Evolutionary conservation across 2,888 invertebrate species (phyloP), one percentile per base, ranked within the genome.

Genomic region (Ophion ventricosus): DNA sequence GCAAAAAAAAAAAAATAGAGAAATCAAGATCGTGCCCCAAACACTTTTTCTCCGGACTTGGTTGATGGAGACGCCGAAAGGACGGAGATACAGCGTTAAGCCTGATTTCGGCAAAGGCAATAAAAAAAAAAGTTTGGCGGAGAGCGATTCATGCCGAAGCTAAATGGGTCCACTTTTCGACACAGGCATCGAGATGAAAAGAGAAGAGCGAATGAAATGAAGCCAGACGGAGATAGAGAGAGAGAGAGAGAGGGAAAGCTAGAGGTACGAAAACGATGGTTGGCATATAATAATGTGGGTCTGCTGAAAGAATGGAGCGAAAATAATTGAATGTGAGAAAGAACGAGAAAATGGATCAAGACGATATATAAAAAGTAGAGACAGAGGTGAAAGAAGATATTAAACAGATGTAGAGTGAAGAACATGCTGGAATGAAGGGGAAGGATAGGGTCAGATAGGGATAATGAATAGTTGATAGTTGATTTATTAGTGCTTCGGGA

Each of bases 61-160:
- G 17, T 59, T 17, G 23, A 17, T 49, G 23, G 25, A 59, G 72
- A 69, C 23, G 56, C 63, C 61, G 56, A 74, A 74, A 74, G 61
- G 43, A 63, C 40, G 14, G 74, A n/a, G 78, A 77, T 82, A n/a
- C n/a, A 77, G 59, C 70, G 59, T 63, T 56, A 56, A 67, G 54
- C 25, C 49, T 49, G 26, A 73, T 73, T 78, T 61, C 72, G 56
- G 35, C 35, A 77, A 67, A 23, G 43, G 54, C 61, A 26, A 67
- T 49, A 26, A 49, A 40, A 20, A 59, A 59, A 54, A 49, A 67
- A 35, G 35, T 49, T 49, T 14, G 25, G 20, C 43, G 20, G 59
- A 66, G 72, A 61, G 61, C 49, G 49, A 40, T 77, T 70, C 35
- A 49, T 72, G 67, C 26, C 61, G 20, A 61, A 54, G 40, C 61